phyloP scores from a whole-genome alignment of 2,888 invertebrate genomes.

The Noctua pronuba region DNA sequence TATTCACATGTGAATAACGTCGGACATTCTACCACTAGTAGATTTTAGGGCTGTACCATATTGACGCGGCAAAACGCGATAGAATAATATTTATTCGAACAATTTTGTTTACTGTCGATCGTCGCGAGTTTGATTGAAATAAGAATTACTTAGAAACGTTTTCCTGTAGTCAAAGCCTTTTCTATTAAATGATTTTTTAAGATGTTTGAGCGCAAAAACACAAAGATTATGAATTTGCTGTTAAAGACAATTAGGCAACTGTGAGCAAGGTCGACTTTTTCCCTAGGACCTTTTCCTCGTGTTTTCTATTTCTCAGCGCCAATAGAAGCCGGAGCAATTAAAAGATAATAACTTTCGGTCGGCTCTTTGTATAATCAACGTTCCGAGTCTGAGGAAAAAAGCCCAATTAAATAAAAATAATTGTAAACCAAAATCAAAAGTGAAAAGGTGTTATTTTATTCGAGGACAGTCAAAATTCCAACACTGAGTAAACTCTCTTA shows the following conservation, averaged over 20 bases:
- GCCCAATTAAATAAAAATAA: constrained; percentile 37
- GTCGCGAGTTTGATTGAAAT: constrained; percentile 27
- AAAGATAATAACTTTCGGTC: constrained; percentile 50
- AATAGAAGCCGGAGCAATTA: constrained; percentile 47
- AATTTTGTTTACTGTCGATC: constrained; percentile 49
- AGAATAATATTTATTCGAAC: constrained; percentile 52
- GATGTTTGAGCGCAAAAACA: constrained; percentile 2
- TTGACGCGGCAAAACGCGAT: constrained; percentile 31
- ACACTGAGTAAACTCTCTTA: not conserved
- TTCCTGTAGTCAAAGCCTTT: constrained; percentile 9
- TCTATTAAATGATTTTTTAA: constrained; percentile 18
- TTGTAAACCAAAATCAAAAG: constrained; percentile 31
- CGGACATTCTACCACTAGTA: constrained; percentile 43
- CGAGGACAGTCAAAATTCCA: not conserved
- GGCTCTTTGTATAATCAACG: constrained; percentile 44
- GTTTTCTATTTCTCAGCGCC: constrained; percentile 38
- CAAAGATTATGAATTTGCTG: constrained; percentile 19
- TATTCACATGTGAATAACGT: constrained; percentile 60
- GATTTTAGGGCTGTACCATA: constrained; percentile 42
- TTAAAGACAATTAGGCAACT: constrained; percentile 36
- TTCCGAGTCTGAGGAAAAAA: constrained; percentile 24
- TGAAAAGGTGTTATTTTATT: constrained; percentile 12
- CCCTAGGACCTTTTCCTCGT: constrained; percentile 23
- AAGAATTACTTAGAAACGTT: constrained; percentile 23
- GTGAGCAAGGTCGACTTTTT: constrained; percentile 26